Percentiles rank a stretch among this genome's conserved stretches.
Evolutionary conservation across 2,113 vertebrate genomes (phyloP).

Genomic region (Nycticebus coucang): DNA sequence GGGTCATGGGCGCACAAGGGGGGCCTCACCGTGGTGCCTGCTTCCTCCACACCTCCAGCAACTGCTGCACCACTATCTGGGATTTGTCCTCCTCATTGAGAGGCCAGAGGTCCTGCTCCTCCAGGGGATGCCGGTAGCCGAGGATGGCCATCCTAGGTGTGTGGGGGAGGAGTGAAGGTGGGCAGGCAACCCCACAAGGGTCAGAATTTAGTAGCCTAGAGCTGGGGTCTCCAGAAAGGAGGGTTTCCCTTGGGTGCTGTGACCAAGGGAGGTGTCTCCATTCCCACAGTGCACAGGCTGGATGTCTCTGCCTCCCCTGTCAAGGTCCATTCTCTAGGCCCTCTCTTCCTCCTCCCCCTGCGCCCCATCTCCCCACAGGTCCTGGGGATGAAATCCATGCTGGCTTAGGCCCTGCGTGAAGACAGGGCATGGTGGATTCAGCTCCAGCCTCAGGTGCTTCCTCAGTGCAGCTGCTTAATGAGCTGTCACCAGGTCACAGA

Average conservation of each 20-base stretch:
- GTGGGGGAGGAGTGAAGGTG: not conserved
- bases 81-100: conserved; percentile 91
- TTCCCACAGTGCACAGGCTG: not conserved
- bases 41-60: conserved; percentile 92
- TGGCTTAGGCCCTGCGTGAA: not conserved
- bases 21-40: conserved; percentile 38
- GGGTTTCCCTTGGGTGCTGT: not conserved
- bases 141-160: conserved; percentile 90
- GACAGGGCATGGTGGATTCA: not conserved
- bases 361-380: not conserved
- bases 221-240: not conserved
- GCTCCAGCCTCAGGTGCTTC: not conserved
- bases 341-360: not conserved
- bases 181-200: not conserved
- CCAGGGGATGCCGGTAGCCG: conserved; percentile 93
- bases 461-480: not conserved
- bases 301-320: not conserved
- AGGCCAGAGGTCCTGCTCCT: conserved; percentile 95
- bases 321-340: not conserved
- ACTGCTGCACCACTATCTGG: conserved; percentile 85
- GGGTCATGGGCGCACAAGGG: fast-evolving
- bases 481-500: conserved; percentile 65
- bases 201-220: conserved; percentile 4
- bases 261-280: not conserved
- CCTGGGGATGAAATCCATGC: not conserved